phyloP scores from a whole-genome alignment of 2,113 vertebrate species.

The Calonectris borealis region DNA sequence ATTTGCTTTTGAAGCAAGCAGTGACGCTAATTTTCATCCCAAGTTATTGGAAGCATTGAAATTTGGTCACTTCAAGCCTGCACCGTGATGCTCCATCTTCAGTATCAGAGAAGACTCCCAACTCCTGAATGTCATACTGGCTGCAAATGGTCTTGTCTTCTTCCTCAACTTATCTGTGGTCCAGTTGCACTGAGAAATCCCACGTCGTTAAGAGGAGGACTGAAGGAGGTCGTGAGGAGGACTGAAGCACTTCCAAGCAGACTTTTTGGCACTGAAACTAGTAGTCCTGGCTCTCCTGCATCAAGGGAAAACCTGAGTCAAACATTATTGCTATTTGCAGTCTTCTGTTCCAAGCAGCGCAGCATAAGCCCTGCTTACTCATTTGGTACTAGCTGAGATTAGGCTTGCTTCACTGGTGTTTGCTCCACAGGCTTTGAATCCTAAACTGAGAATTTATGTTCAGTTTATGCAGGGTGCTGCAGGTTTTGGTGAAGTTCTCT shows the following conservation, averaged over 20 bases:
- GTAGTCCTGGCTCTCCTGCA: neutral
- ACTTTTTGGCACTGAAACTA: neutral
- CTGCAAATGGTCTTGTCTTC: neutral
- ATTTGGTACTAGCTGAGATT: neutral
- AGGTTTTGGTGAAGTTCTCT: neutral
- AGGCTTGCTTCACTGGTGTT: neutral
- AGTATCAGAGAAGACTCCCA: neutral
- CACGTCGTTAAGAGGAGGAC: neutral
- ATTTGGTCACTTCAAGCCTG: neutral
- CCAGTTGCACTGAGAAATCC: neutral
- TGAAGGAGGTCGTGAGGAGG: neutral
- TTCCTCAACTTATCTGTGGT: neutral
- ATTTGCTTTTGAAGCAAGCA: neutral
- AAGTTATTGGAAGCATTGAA: neutral
- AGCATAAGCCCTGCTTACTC: neutral
- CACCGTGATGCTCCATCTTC: neutral
- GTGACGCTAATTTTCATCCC: neutral
- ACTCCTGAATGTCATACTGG: neutral
- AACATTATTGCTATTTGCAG: neutral
- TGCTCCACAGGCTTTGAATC: neutral
- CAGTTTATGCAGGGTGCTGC: neutral
- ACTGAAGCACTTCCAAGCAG: neutral
- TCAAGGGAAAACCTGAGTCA: neutral
- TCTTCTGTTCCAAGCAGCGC: neutral
- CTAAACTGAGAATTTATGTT: neutral